phyloP scores from a whole-genome alignment of 1,140 invertebrate species.

The Pseudobourletiella spinata region DNA sequence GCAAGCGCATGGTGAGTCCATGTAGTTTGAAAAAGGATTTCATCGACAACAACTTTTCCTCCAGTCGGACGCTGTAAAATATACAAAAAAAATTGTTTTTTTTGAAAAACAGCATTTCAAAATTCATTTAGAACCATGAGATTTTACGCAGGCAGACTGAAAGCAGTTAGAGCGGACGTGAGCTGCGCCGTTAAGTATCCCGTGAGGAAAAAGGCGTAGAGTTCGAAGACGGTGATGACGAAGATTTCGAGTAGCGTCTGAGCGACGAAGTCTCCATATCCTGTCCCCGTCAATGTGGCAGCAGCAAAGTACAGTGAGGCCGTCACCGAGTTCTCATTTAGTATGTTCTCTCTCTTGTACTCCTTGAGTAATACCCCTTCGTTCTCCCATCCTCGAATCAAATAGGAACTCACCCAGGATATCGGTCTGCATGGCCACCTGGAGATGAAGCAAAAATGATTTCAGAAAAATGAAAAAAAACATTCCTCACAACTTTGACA shows the following conservation, averaged over 20 bases:
- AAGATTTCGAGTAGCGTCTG: slow-evolving; percentile 18
- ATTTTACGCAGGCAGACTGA: slow-evolving; percentile 13
- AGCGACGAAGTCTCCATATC: slow-evolving; percentile 32
- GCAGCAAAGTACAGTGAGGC: slow-evolving; percentile 21
- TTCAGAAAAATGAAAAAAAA: too few relatives aligned
- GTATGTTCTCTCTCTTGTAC: too few relatives aligned
- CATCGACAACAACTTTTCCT: slow-evolving; percentile 28
- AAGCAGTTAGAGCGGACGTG: slow-evolving; percentile 24
- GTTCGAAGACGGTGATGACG: slow-evolving; percentile 7
- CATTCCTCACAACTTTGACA: too few relatives aligned
- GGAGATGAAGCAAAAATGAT: too few relatives aligned
- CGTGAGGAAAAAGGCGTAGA: slow-evolving; percentile 25
- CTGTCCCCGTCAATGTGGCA: slow-evolving; percentile 23
- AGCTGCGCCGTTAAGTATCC: slow-evolving; percentile 29
- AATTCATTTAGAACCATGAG: too few relatives aligned
- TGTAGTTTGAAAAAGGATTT: slow-evolving; percentile 26
- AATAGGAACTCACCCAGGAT: too few relatives aligned
- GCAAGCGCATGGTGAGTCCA: slow-evolving; percentile 13
- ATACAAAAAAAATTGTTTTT: too few relatives aligned
- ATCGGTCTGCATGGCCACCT: too few relatives aligned
- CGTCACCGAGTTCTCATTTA: too few relatives aligned
- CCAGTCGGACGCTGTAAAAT: slow-evolving; percentile 24
- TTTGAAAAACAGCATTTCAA: too few relatives aligned
- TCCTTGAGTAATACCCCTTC: too few relatives aligned
- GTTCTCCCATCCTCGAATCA: too few relatives aligned